Base-by-base conservation (phyloP, 2,888 invertebrate genomes). In the Reticulitermes lucifugus region DNA sequence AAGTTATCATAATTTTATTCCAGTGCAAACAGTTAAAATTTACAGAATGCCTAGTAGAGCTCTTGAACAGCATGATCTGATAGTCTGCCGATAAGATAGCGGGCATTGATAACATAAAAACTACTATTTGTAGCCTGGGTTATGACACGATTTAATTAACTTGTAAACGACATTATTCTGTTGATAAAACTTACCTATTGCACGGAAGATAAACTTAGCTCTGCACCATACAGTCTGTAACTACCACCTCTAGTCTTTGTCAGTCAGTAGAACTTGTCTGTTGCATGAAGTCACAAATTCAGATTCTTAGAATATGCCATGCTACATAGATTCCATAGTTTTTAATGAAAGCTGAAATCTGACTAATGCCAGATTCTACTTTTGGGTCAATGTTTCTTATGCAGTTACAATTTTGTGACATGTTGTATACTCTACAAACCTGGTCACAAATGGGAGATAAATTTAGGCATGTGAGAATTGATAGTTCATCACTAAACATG, bases 341-440 rank as follows among this genome's bases (percentile, higher is more conserved):
- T 77, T 9, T 77, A 77, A 46, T 77, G 51, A n/a, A 77, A 43
- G 6, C 7, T 77, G 77, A 22, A 4, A 77, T 3, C 35, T 73
- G 41, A 18, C 9, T 41, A 6, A 29, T 21, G 10, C 7, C 65
- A 10, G 41, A 35, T 73, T 29, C 35, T n/a, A 2, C 75, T 12
- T 14, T 21, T 43, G n/a, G 77, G 77, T 77, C 77, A 77, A 46
- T 77, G 77, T 77, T 77, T 73, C 41, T 73, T 73, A 65, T 65
- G 55, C 55, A 12, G 55, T 3, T 55, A 2, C 14, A 55, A 55
- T 9, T 55, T 12, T 55, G 14, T 55, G 55, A 14, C 14, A 55
- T 14, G 55, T 18, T 18, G 14, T 4, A 55, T 55, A 55, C 18
- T 55, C 55, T 18, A 14, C 18, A 14, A 4, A 55, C 55, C 55